Percentiles rank a stretch among this genome's conserved stretches.
Evolutionary conservation across 2,888 invertebrate species (phyloP).

Genomic region (Nesidiocoris tenuis): DNA sequence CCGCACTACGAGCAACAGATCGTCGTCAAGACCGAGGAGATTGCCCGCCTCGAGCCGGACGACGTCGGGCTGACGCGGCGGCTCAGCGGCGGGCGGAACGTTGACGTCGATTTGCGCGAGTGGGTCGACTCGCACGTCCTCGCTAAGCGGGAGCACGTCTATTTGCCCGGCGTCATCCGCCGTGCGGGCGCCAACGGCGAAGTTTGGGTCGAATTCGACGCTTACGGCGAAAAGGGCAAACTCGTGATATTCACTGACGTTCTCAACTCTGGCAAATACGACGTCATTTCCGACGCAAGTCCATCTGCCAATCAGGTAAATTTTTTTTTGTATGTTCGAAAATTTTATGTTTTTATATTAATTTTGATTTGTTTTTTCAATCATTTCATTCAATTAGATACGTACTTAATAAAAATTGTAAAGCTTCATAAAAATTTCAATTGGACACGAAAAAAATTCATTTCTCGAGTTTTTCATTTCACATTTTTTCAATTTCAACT

Average conservation of each 20-base stretch:
- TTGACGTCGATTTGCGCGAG: conserved; percentile 78
- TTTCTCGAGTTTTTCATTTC: no score
- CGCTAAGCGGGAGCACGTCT: conserved; percentile 78
- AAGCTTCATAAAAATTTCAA: no score
- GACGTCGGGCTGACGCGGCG: conserved; percentile 28
- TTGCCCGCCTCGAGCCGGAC: conserved; percentile 29
- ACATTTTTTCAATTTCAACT: no score
- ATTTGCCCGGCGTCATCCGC: conserved; percentile 85
- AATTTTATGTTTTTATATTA: no score
- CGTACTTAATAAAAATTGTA: no score
- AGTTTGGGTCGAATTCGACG: conserved; percentile 80
- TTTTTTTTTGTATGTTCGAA: no score
- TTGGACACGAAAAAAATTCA: no score
- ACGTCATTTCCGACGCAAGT: conserved; percentile 90
- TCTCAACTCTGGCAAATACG: conserved; percentile 74
- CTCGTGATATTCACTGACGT: conserved; percentile 62
- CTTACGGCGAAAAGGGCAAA: conserved; percentile 65
- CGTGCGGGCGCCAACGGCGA: conserved; percentile 68
- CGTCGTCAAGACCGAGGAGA: conserved; percentile 14
- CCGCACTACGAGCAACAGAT: conserved; percentile 23
- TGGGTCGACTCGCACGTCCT: conserved; percentile 92
- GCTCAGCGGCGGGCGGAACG: conserved; percentile 24
- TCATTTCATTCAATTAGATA: no score
- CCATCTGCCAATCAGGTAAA: conserved; percentile 75
- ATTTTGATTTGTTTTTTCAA: no score